These are phyloP conservation scores for Diachrysia chrysitis DNA, from an alignment of 2,888 invertebrate species.

Conservation along the genomic window DNA sequence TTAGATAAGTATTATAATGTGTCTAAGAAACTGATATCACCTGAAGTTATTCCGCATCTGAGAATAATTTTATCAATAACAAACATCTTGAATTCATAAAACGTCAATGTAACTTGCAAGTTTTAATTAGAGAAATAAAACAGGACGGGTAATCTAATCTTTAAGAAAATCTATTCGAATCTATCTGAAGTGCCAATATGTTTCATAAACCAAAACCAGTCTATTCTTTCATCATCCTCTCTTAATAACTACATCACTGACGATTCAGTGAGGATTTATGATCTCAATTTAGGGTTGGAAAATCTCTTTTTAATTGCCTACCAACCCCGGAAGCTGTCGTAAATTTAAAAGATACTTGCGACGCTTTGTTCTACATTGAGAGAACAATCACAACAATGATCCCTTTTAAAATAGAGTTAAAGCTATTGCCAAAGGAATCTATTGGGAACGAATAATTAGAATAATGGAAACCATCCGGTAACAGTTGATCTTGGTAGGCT, in stretches of 20 bases:
- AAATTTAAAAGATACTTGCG: slow-evolving; percentile 40
- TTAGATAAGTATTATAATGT: too few species aligned
- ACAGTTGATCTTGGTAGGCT: too few species aligned
- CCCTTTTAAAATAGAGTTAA: slow-evolving; percentile 41
- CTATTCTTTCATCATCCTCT: neutral
- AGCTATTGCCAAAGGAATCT: slow-evolving; percentile 24
- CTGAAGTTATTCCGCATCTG: too few species aligned
- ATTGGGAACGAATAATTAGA: slow-evolving; percentile 15
- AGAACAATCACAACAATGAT: slow-evolving; percentile 46
- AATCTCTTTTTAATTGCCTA: slow-evolving; percentile 62
- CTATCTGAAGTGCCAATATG: too few species aligned
- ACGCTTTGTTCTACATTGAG: slow-evolving; percentile 37
- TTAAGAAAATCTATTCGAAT: too few species aligned
- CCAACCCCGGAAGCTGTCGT: slow-evolving; percentile 29
- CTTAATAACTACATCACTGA: slow-evolving; percentile 13
- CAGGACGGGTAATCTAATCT: too few species aligned
- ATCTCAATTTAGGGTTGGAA: slow-evolving; percentile 48
- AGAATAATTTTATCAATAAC: too few species aligned
- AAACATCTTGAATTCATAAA: too few species aligned
- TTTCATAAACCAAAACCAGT: too few species aligned
- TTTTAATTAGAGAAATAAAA: too few species aligned
- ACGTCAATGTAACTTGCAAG: too few species aligned
- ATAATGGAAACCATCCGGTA: neutral
- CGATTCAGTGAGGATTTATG: slow-evolving; percentile 45
- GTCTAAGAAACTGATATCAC: too few species aligned